Evolutionary conservation across 2,113 vertebrate species (phyloP), one percentile per base, ranked within the genome.

Genomic region (Cheirogaleus medius): DNA sequence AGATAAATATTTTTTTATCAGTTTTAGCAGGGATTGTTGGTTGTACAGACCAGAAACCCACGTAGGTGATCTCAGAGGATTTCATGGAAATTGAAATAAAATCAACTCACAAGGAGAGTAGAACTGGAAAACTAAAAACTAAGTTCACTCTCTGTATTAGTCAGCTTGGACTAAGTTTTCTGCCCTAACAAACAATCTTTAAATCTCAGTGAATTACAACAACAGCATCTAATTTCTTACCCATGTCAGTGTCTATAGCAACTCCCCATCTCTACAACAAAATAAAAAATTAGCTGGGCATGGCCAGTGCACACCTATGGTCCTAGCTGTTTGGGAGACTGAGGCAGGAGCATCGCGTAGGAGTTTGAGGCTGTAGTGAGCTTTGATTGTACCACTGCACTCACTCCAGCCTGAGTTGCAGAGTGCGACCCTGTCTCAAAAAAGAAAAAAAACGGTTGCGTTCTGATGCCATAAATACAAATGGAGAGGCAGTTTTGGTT

Each of bases 11-110:
- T 76, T 66, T 94, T 56, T 32, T 54, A 23, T 92, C 81, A 80
- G 23, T 87, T 83, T 95, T 80, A 71, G 76, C 56, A 87, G 47
- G 52, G 14, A 80, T 68, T 56, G 13, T 78, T 74, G 14, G 29
- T 93, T 76, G 44, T 66, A 94, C 84, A n/a, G 34, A 87, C 78
- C 23, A 91, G 80, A 85, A 96, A 56, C 13, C 34, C 34, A 87
- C 23, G 27, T 68, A 64, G 6, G 32, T 74, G 25, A 90, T 93
- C 44, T 47, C 21, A 81, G 64, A 96, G 17, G 52, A 82, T 66
- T 93, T 96, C 32, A 17, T 49, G 69, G 69, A 25, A 82, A 95
- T 23, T 90, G n/a, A 69, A 85, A 77, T 54, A 69, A 91, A 96
- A 74, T 58, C 52, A 64, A 9, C 9, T 54, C 49, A 64, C 15